phyloP scores from a whole-genome alignment of 2,888 invertebrate genomes.

The Urechis unicinctus region DNA sequence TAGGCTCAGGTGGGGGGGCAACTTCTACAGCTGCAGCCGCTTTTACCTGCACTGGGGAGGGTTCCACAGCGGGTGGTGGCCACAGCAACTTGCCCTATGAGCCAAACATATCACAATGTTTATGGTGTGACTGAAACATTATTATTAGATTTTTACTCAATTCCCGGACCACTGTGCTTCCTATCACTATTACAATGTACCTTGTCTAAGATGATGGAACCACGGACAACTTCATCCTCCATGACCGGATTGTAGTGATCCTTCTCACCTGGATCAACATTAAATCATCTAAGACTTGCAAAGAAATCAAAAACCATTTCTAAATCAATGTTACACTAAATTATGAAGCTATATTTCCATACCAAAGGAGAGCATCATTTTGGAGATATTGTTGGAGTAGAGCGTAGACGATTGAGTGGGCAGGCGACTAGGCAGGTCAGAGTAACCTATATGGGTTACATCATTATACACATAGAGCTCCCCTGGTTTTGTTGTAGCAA shows the following conservation, averaged over 20 bases:
- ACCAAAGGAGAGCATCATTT: slow-evolving; percentile 76
- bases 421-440: slow-evolving; percentile 76
- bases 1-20: slow-evolving; percentile 50
- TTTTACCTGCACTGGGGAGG: slow-evolving; percentile 19
- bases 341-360: slow-evolving; percentile 24
- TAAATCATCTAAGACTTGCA: not conserved
- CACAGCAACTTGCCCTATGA: slow-evolving; percentile 64
- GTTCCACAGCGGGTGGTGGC: slow-evolving; percentile 62
- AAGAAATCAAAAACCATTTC: not conserved
- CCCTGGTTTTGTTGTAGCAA: slow-evolving; percentile 74
- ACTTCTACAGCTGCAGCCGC: slow-evolving; percentile 25
- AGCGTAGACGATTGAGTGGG: slow-evolving; percentile 80
- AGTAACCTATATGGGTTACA: slow-evolving; percentile 77
- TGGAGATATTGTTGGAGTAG: slow-evolving; percentile 86
- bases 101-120: not conserved
- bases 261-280: slow-evolving; percentile 61
- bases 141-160: not conserved
- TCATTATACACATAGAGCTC: slow-evolving; percentile 69
- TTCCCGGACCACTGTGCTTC: not conserved
- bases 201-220: slow-evolving; percentile 70
- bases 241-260: slow-evolving; percentile 74
- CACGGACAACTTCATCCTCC: slow-evolving; percentile 79
- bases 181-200: slow-evolving; percentile 24
- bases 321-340: not conserved
- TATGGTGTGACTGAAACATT: too few relatives aligned